Evolutionary conservation across 2,113 vertebrate genomes (phyloP).

Genomic region (Melozone crissalis): DNA sequence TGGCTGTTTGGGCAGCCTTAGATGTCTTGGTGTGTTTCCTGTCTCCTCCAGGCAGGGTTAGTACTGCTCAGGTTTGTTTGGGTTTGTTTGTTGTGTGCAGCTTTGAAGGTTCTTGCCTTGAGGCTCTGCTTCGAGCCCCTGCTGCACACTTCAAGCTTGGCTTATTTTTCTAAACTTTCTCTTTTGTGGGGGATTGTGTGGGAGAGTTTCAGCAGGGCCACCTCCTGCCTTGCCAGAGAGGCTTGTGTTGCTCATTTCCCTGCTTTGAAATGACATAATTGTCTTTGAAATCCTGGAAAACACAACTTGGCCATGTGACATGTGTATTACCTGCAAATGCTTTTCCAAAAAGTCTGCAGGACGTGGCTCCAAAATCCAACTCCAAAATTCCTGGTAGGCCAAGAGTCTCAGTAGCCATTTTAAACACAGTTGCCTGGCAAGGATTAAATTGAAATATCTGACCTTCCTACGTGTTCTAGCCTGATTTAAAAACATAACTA

Average conservation of each 20-base stretch:
- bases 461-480: not conserved
- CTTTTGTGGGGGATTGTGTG: not conserved
- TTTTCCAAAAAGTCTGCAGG: not conserved
- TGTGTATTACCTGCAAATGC: not conserved
- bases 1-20: not conserved
- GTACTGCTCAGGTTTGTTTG: not conserved
- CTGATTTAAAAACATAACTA: not conserved
- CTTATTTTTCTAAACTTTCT: conserved; percentile 49
- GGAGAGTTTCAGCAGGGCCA: not conserved
- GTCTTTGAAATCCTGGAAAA: conserved; percentile 17
- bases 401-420: not conserved
- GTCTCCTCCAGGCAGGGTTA: not conserved
- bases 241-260: conserved; percentile 30
- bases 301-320: not conserved
- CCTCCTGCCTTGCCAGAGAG: not conserved
- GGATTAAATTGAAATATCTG: not conserved
- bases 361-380: not conserved
- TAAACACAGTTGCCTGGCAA: not conserved
- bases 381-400: not conserved
- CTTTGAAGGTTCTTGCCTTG: conserved; percentile 31
- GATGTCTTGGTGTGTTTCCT: not conserved
- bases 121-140: not conserved
- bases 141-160: conserved; percentile 28
- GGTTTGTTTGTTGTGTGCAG: not conserved
- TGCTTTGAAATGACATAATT: conserved; percentile 43